Percentiles rank a stretch among this genome's conserved stretches.
These are phyloP conservation scores for Pomatostomus ruficeps DNA, from an alignment of 2,113 vertebrate species.

Conservation along the genomic window DNA sequence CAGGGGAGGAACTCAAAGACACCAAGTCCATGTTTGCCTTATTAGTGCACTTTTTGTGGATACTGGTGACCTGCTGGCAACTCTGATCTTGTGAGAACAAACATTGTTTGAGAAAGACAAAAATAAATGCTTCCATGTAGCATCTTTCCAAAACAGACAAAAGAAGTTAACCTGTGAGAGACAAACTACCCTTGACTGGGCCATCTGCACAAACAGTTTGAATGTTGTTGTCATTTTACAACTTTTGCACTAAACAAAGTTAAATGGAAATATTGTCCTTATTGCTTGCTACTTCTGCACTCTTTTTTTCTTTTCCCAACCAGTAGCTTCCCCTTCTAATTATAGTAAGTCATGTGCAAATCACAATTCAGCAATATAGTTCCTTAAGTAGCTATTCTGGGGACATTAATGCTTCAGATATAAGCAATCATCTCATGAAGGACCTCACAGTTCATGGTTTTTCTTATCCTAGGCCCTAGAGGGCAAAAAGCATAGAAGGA, in stretches of 20 bases:
- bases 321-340: background rate
- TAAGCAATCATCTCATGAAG: background rate
- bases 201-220: background rate
- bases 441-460: background rate
- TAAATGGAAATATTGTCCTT: background rate
- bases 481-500: background rate
- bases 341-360: background rate
- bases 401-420: background rate
- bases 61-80: background rate
- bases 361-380: background rate
- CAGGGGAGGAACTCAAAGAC: background rate
- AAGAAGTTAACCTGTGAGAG: background rate
- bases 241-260: background rate
- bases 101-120: background rate
- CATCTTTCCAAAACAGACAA: conserved; percentile 38
- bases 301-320: background rate
- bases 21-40: background rate
- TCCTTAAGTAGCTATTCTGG: background rate
- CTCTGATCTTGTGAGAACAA: background rate
- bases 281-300: background rate
- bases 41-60: background rate
- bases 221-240: background rate
- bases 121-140: conserved; percentile 45
- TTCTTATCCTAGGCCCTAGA: background rate
- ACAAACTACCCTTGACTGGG: background rate